Evolutionary conservation across 1,140 invertebrate species (phyloP), one percentile per base, ranked within the genome.

Genomic region (Pogonognathellus flavescens): DNA sequence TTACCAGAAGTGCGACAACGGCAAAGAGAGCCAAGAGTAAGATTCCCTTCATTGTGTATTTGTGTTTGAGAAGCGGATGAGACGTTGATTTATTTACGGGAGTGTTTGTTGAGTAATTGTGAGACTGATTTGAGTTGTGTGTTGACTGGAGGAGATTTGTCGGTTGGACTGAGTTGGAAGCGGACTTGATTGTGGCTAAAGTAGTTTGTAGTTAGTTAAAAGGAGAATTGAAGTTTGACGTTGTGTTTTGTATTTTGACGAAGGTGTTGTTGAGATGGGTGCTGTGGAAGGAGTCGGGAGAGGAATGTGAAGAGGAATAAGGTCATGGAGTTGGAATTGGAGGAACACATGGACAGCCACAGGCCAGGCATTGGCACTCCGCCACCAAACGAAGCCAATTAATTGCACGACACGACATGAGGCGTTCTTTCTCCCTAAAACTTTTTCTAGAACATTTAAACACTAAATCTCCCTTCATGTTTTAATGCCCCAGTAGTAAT

Each of bases 381-480:
- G 70, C 70, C 70, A 76, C 53, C 14, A 76, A 50, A 76, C 3
- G 5, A 76, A 76, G 49, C 14, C 70, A 76, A 76, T 76, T 76
- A 76, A 76, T 76, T 76, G 49, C 70, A 76, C 70, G 70, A 76
- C 70, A 76, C 70, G 31, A 76, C 41, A 76, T 50, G 49, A 76
- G 70, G 70, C 70, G 70, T 57, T 4, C 2, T 57, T 57, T 41
- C 6, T 41, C 31, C 31, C 31, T 41, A 3, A 3, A 41, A 41
- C 31, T 3, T 41, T 41, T 41, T 41, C 31, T 41, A 41, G 31
- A 41, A 41, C 31, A 41, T 41, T 41, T 41, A 41, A 41, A 41
- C 31, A 41, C 6, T 41, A 41, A 41, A 41, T 41, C 53, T 57
- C 10, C 10, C 53, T 57, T 13, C 53, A 57, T n/a, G 1, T 57